These are phyloP conservation scores for Heliothis subflexa DNA, from an alignment of 1,140 invertebrate genomes.

Conservation along the genomic window DNA sequence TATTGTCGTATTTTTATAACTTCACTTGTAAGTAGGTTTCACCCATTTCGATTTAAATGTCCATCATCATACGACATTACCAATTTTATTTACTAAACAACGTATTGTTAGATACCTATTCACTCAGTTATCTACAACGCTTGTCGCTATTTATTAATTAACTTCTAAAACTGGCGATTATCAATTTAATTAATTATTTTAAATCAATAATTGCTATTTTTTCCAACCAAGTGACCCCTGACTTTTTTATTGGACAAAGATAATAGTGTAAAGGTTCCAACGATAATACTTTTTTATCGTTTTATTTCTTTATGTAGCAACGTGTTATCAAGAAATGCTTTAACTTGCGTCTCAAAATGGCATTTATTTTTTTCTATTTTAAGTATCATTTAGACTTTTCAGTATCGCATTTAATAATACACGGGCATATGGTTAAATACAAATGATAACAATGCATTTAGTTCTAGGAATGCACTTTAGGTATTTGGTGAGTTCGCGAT, in stretches of 20 bases:
- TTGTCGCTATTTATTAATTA: conserved; percentile 53
- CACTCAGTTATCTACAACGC: conserved; percentile 15
- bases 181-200: conserved; percentile 57
- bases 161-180: conserved; percentile 52
- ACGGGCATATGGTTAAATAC: conserved; percentile 51
- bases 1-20: conserved; percentile 18
- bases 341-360: conserved; percentile 60
- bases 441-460: conserved; percentile 57
- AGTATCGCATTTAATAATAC: conserved; percentile 49
- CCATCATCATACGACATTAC: conserved; percentile 24
- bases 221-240: conserved; percentile 57
- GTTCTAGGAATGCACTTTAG: conserved; percentile 1
- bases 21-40: conserved; percentile 42
- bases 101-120: conserved; percentile 22
- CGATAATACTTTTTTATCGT: conserved; percentile 64
- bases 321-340: conserved; percentile 49
- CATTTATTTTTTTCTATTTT: conserved; percentile 68
- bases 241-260: conserved; percentile 59
- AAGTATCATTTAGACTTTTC: conserved; percentile 60
- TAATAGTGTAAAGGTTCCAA: conserved; percentile 58
- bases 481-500: conserved; percentile 4
- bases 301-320: conserved; percentile 60
- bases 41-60: conserved; percentile 21
- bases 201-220: conserved; percentile 64
- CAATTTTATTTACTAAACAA: background rate